Evolutionary conservation across 2,113 vertebrate genomes (phyloP).

Genomic region (Microcebus ravelobensis): DNA sequence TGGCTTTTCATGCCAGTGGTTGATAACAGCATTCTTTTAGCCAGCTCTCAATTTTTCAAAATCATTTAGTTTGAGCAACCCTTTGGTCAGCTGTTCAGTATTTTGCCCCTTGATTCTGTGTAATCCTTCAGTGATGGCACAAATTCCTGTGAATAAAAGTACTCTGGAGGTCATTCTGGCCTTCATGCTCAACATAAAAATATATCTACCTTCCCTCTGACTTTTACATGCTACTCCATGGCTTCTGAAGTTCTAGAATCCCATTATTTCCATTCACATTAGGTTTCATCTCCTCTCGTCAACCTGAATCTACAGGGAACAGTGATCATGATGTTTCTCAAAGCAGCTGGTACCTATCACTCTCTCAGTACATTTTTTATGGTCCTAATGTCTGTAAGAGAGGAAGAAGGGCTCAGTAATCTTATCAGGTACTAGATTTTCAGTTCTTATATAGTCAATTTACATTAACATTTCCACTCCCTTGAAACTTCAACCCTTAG

Average conservation of each 20-base stretch:
- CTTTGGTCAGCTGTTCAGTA: too few relatives aligned
- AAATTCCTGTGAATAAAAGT: not conserved
- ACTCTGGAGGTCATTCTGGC: not conserved
- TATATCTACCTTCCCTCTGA: not conserved
- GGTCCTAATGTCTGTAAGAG: not conserved
- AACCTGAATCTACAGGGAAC: not conserved
- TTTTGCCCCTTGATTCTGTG: not conserved
- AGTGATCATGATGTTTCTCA: not conserved
- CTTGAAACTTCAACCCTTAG: not conserved
- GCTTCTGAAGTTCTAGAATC: not conserved
- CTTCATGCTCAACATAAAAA: not conserved
- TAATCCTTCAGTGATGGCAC: not conserved
- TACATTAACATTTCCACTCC: not conserved
- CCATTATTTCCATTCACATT: not conserved
- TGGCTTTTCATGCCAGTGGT: not conserved
- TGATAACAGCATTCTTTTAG: not conserved
- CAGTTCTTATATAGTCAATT: not conserved
- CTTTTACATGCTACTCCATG: not conserved
- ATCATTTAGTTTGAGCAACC: not conserved
- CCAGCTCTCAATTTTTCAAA: not conserved
- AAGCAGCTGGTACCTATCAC: not conserved
- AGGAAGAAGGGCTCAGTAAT: not conserved
- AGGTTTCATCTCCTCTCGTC: not conserved
- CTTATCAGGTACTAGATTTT: not conserved
- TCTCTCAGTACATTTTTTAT: not conserved